A percentile compares a stretch with the other conserved stretches of the same genome.
Conservation (phyloP, 2,113 vertebrate genomes). For the Stercorarius parasiticus region DNA sequence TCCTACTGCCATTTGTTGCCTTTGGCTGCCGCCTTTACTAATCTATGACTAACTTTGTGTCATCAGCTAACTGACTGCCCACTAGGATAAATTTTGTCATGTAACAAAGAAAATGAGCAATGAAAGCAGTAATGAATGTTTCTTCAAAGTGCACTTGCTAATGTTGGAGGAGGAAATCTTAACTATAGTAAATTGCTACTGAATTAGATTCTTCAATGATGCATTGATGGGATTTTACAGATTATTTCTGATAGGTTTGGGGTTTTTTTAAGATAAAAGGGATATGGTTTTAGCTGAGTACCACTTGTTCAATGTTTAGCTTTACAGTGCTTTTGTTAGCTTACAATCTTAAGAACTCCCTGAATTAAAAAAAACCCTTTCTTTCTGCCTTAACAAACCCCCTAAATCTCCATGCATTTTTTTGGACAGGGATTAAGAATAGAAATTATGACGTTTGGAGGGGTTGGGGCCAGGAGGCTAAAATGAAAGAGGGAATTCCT, state of each 20-base stretch:
- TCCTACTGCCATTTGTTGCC: background rate
- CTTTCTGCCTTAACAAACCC: background rate
- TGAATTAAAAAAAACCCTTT: background rate
- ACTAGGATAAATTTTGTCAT: background rate
- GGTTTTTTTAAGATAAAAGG: background rate
- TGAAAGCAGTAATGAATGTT: background rate
- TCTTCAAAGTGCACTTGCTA: background rate
- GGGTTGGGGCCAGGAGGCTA: background rate
- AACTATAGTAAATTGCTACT: background rate
- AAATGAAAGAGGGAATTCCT: background rate
- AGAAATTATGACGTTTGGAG: background rate
- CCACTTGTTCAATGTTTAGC: background rate
- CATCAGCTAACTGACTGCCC: background rate
- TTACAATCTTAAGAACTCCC: background rate
- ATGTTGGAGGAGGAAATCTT: background rate
- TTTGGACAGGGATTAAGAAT: background rate
- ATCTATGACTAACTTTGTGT: background rate
- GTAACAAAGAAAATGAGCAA: background rate
- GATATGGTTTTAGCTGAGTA: background rate
- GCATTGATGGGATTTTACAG: background rate
- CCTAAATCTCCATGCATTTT: background rate
- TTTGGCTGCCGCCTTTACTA: background rate
- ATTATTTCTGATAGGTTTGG: background rate
- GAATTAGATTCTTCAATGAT: background rate
- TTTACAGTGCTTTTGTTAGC: background rate